Evolutionary conservation across 2,888 invertebrate species (phyloP).

Genomic region (Epistrophella euchroma): DNA sequence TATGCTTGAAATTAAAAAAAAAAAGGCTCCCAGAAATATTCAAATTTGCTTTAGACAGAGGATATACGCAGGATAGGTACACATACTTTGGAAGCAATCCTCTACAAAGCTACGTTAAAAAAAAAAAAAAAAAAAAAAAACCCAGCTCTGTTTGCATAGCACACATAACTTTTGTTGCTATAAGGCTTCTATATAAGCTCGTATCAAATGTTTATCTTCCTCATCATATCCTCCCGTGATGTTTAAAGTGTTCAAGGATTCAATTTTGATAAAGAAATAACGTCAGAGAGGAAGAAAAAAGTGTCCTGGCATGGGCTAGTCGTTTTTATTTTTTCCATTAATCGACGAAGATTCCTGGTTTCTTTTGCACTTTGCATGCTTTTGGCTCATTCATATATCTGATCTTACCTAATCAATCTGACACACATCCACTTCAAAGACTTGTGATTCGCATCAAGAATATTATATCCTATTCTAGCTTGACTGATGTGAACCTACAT

Average conservation of each 20-base stretch:
- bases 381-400: constrained; percentile 16
- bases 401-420: constrained; percentile 66
- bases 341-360: constrained; percentile 40
- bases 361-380: constrained; percentile 6
- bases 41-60: constrained; percentile 67
- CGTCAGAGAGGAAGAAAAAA: constrained; percentile 1
- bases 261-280: constrained; percentile 30
- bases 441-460: constrained; percentile 19
- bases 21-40: constrained; percentile 56
- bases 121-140: constrained; percentile 30
- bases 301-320: not conserved
- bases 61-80: constrained; percentile 38
- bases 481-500: not conserved
- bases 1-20: constrained; percentile 61
- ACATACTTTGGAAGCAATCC: not conserved
- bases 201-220: constrained; percentile 25
- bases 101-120: constrained; percentile 13
- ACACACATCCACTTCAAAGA: constrained; percentile 48
- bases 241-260: constrained; percentile 52
- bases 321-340: constrained; percentile 25
- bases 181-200: constrained; percentile 1
- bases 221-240: constrained; percentile 14
- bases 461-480: constrained; percentile 21
- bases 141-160: constrained; percentile 50
- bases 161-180: constrained; percentile 57